Percentiles rank a stretch among this genome's conserved stretches.
Evolutionary conservation across 2,797 vertebrate genomes (phyloP).

Genomic region (Xenopus petersii): DNA sequence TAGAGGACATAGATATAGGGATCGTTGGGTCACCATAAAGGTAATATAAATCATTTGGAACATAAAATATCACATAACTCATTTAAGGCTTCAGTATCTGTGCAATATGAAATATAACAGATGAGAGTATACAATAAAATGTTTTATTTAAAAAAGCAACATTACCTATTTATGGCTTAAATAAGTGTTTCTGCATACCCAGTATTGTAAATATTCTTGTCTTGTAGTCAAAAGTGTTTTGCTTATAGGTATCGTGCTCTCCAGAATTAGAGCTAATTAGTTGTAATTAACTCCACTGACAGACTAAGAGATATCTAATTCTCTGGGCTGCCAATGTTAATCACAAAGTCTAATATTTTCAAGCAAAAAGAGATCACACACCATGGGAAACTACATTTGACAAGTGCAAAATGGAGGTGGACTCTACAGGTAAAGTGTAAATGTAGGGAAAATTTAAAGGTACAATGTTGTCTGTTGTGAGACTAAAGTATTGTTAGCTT

Average conservation of each 20-base stretch:
- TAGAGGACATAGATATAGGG: too few relatives aligned
- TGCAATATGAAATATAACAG: too few relatives aligned
- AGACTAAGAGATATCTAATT: slow-evolving; percentile 2
- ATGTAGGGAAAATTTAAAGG: background rate
- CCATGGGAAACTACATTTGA: background rate
- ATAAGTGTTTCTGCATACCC: too few relatives aligned
- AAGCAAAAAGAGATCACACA: background rate
- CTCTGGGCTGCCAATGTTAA: slow-evolving; percentile 12
- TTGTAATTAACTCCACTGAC: slow-evolving; percentile 28
- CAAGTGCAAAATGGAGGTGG: background rate
- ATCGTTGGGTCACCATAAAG: too few relatives aligned
- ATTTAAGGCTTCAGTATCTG: too few relatives aligned
- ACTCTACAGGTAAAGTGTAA: background rate
- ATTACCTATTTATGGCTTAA: too few relatives aligned
- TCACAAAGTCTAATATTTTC: background rate
- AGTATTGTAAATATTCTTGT: too few relatives aligned
- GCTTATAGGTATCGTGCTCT: slow-evolving; percentile 13
- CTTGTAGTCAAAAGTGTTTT: background rate
- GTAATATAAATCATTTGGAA: too few relatives aligned
- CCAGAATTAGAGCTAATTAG: slow-evolving; percentile 25
- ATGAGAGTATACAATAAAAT: too few relatives aligned
- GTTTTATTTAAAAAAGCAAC: too few relatives aligned
- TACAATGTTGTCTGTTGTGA: background rate
- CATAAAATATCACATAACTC: too few relatives aligned
- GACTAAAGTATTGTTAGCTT: background rate